These are phyloP conservation scores for Diarsia rubi DNA, from an alignment of 2,888 invertebrate species.

Conservation along the genomic window DNA sequence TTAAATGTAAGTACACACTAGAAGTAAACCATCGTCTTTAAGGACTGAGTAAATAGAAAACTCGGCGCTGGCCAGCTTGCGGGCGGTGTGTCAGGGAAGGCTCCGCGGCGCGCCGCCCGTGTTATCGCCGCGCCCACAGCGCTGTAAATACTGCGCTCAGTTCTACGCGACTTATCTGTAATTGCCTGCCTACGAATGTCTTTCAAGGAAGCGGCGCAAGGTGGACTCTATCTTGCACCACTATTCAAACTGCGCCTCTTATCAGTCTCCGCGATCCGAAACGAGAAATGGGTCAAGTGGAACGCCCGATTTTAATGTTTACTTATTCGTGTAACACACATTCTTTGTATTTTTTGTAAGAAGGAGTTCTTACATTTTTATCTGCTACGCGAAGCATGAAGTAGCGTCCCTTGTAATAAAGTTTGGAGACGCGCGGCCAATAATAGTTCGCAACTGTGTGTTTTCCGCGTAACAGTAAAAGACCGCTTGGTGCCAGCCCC, in stretches of 20 bases:
- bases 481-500: conserved; percentile 98
- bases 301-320: conserved; percentile 76
- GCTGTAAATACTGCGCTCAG: conserved; percentile 88
- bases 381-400: conserved; percentile 99
- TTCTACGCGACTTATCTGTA: conserved; percentile 89
- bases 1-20: conserved; percentile 8
- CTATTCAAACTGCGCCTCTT: conserved; percentile 83
- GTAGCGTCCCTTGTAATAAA: conserved; percentile 98
- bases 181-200: conserved; percentile 90
- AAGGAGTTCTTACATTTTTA: conserved; percentile 95
- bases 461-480: conserved; percentile 98
- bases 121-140: conserved; percentile 83
- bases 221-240: conserved; percentile 86
- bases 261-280: conserved; percentile 80
- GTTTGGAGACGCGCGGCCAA: conserved; percentile 99
- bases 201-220: conserved; percentile 87
- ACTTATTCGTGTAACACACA: conserved; percentile 72
- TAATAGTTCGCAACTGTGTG: conserved; percentile 99
- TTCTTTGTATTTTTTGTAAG: conserved; percentile 51
- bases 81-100: conserved; percentile 23
- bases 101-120: conserved; percentile 58
- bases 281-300: conserved; percentile 85
- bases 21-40: conserved; percentile 27
- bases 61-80: conserved; percentile 36
- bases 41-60: conserved; percentile 62